Evolutionary conservation across 2,888 invertebrate genomes (phyloP), one percentile per base, ranked within the genome.

Genomic region (Tinea trinotella): DNA sequence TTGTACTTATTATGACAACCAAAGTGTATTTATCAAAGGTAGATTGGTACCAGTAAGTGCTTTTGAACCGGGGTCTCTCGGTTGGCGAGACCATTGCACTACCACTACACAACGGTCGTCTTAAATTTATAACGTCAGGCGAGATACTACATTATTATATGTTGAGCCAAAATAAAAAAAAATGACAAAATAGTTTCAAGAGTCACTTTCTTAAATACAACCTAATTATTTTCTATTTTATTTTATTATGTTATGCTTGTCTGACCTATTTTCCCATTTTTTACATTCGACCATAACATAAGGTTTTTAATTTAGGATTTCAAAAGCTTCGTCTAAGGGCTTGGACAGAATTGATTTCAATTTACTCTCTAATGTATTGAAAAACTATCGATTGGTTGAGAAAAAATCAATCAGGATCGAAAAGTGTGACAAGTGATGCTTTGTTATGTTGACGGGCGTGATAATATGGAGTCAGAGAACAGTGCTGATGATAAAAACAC

Each of bases 341-440:
- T 34, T 7, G 19, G 56, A 46, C 55, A 36, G 60, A 59, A 71
- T 75, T 70, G 64, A 71, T 81, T 80, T 81, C 76, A 79, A 80
- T 82, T 77, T 78, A 73, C 67, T 65, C 59, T 59, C 57, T 30
- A 61, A 60, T 65, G 63, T 68, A 63, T 66, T 63, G 61, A 73
- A 78, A 73, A 74, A 70, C 65, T 62, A 58, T 34, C 52, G 57
- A 54, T 62, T 61, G 60, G 64, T 66, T 67, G 9, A n/a, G 20
- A 82, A 80, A 80, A 84, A 84, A 83, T 84, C 81, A 81, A 83
- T 84, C 82, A 81, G 81, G 79, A 72, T 67, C 67, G 73, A 66
- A 61, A 67, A 63, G 70, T 73, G 77, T 80, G 85, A 83, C 85
- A 84, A 77, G 46, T 64, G 56, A 57, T 36, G 61, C 61, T 71